A percentile compares a stretch with the other conserved stretches of the same genome.
Evolutionary conservation across 2,113 vertebrate species (phyloP).

Genomic region (Himantopus leucocephalus): DNA sequence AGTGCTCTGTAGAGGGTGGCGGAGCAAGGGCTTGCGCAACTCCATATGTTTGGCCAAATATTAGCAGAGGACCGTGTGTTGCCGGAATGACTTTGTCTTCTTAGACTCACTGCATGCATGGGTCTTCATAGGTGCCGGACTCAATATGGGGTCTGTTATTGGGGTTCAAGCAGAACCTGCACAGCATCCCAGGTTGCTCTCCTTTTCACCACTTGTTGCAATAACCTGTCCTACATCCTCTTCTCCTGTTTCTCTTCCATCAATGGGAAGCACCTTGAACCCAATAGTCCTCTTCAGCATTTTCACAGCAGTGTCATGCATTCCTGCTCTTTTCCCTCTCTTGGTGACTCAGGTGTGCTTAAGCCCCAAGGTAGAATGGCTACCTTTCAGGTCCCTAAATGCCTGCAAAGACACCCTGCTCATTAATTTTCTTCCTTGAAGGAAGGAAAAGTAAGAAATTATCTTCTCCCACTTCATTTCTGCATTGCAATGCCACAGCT

Average conservation of each 20-base stretch:
- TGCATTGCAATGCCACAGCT: not conserved
- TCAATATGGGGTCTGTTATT: rapidly evolving
- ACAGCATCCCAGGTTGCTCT: not conserved
- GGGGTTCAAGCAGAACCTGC: not conserved
- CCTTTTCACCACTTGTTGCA: not conserved
- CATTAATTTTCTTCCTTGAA: not conserved
- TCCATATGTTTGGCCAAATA: not conserved
- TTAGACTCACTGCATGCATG: not conserved
- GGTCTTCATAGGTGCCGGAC: not conserved
- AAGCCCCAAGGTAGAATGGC: not conserved
- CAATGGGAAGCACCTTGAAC: not conserved
- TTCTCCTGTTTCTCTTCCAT: not conserved
- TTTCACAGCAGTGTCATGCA: not conserved
- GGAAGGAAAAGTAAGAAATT: not conserved
- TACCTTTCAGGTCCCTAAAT: not conserved
- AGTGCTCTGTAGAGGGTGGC: not conserved
- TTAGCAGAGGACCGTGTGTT: not conserved
- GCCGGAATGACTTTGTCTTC: not conserved
- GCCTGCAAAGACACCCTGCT: not conserved
- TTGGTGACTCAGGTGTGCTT: not conserved
- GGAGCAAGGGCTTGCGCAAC: not conserved
- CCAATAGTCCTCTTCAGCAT: not conserved
- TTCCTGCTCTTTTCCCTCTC: not conserved
- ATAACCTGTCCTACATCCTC: not conserved
- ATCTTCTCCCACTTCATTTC: not conserved